Evolutionary conservation across 1,140 invertebrate genomes (phyloP).

Genomic region (Lepeophtheirus salmonis): DNA sequence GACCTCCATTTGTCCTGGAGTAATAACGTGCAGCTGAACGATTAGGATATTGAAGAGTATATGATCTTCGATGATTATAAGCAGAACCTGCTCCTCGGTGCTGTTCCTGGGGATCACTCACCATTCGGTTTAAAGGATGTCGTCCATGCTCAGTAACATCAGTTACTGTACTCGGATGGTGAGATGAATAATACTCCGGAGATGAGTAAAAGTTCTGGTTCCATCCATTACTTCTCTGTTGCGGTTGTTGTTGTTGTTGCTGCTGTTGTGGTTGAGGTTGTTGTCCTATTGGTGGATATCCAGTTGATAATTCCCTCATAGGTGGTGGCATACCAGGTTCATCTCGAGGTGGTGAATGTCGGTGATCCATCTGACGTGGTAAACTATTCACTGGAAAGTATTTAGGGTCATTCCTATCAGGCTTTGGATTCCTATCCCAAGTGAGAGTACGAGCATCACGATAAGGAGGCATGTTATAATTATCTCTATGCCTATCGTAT

Average conservation of each 20-base stretch:
- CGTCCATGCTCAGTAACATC: slow-evolving; percentile 52
- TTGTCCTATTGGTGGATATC: not conserved
- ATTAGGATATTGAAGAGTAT: not conserved
- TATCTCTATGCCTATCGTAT: not conserved
- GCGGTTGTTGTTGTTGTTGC: not conserved
- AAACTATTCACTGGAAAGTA: slow-evolving; percentile 15
- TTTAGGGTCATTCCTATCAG: slow-evolving; percentile 15
- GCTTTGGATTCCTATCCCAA: slow-evolving; percentile 13
- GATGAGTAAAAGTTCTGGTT: too few relatives aligned
- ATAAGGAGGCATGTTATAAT: too few relatives aligned
- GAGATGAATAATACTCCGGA: too few relatives aligned
- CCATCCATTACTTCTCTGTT: too few relatives aligned
- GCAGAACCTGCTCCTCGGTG: not conserved
- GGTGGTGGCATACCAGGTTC: slow-evolving; percentile 1
- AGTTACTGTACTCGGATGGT: too few relatives aligned
- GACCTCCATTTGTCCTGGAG: not conserved
- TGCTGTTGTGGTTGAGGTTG: too few relatives aligned
- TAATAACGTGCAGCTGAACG: not conserved
- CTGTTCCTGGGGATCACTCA: not conserved
- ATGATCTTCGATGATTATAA: not conserved
- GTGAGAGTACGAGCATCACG: slow-evolving; percentile 8
- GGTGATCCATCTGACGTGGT: slow-evolving; percentile 1
- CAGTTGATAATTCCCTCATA: not conserved
- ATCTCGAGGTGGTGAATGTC: not conserved
- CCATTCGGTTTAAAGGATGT: slow-evolving; percentile 37